A percentile compares a stretch with the other conserved stretches of the same genome.
phyloP scores from a whole-genome alignment of 2,888 invertebrate genomes.

The Perithous albicinctus region DNA sequence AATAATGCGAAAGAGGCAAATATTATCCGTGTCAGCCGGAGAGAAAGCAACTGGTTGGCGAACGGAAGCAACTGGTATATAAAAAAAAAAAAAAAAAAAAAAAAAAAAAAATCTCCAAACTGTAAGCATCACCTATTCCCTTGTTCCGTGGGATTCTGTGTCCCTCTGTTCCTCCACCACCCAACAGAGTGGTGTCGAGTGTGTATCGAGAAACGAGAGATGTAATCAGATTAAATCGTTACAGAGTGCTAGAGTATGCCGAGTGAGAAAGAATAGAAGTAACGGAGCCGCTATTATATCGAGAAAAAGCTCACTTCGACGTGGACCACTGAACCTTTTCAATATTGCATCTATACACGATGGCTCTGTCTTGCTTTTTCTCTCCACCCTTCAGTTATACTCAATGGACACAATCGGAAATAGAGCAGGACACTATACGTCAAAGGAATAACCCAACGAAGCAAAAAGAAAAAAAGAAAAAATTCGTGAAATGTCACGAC shows the following conservation, averaged over 20 bases:
- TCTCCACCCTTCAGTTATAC: background rate
- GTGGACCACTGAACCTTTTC: constrained; percentile 15
- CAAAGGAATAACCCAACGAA: background rate
- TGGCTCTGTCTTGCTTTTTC: constrained; percentile 5
- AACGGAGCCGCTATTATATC: constrained; percentile 48
- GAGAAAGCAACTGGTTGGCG: constrained; percentile 64
- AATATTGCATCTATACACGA: constrained; percentile 16
- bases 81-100: constrained; percentile 59
- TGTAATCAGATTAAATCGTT: constrained; percentile 59
- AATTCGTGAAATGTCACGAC: background rate
- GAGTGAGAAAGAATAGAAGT: constrained; percentile 46
- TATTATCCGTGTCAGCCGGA: constrained; percentile 41
- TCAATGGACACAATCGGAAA: background rate
- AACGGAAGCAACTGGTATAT: constrained; percentile 65
- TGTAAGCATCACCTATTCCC: constrained; percentile 33
- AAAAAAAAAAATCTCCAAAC: constrained; percentile 55
- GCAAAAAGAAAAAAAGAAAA: too few species aligned
- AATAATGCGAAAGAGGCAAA: constrained; percentile 54
- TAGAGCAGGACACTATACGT: background rate
- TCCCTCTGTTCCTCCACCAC: constrained; percentile 5
- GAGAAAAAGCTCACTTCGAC: constrained; percentile 4
- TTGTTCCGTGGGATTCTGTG: constrained; percentile 27
- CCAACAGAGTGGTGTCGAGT: constrained; percentile 11
- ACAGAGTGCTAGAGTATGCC: constrained; percentile 21
- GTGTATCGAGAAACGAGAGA: constrained; percentile 63